Base-by-base conservation (phyloP, 2,797 vertebrate species). In the Rhincodon typus region DNA sequence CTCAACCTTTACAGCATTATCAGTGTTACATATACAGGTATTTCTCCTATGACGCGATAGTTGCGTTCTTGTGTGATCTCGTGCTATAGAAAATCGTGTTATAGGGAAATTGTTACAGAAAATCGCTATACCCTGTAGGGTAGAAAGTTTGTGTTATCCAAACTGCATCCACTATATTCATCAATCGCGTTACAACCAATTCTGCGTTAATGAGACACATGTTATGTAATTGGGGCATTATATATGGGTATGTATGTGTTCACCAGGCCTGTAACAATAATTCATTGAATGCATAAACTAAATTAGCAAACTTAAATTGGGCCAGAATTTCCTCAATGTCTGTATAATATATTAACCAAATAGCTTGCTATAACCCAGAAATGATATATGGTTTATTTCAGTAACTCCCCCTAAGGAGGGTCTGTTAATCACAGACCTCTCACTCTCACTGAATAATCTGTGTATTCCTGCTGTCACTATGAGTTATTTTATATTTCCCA, bases 401-500 rank as follows among this genome's bases (percentile, higher is more conserved):
- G 21, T 84, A 46, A 84, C 46, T 93, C 66, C 62, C 62, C n/a
- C 62, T 67, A 67, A 69, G 62, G 62, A 25, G 8, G n/a, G 67
- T 13, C n/a, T 93, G 66, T 93, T 93, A 93, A 93, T 93, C 90
- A 69, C n/a, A 69, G 90, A 69, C n/a, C 21, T 25, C 62, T 69
- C 66, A 38, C 90, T 93, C 62, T 23, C n/a, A 4, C 38, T 93
- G 66, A 93, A 93, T 93, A 93, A 93, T 69, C 66, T 69, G 66
- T 91, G 88, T 69, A 69, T 93, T 42, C n/a, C 90, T 42, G 88
- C 57, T 66, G 88, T 91, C 88, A 66, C 88, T n/a, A n/a, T 90
- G 90, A 93, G 90, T 93, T 93, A 93, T 93, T 67, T 93, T 69
- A 12, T 42, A 69, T 93, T 67, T 69, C 90, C 66, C n/a, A 23